These are phyloP conservation scores for Plagiodera versicolora DNA, from an alignment of 2,888 invertebrate genomes.

Conservation along the genomic window DNA sequence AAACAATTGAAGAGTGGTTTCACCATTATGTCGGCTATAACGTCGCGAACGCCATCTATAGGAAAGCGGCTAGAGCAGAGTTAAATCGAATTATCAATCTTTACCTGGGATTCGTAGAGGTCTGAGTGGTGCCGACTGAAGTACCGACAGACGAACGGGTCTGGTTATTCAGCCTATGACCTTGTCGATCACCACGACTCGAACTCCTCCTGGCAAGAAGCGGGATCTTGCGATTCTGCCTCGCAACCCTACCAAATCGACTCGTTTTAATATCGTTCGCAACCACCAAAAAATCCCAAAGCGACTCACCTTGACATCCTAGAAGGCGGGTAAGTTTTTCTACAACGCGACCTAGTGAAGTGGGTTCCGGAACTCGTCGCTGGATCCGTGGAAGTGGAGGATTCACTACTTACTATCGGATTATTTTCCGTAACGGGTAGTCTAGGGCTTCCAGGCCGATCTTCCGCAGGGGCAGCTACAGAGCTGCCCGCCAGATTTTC, in stretches of 20 bases:
- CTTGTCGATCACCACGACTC: slow-evolving; percentile 36
- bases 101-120: not conserved
- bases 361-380: not conserved
- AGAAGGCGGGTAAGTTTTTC: slow-evolving; percentile 50
- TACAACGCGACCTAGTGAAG: slow-evolving; percentile 32
- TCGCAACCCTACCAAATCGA: slow-evolving; percentile 35
- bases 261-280: not conserved
- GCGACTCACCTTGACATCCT: slow-evolving; percentile 38
- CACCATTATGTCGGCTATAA: no score
- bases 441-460: no score
- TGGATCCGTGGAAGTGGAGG: no score
- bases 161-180: slow-evolving; percentile 18
- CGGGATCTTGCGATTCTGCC: slow-evolving; percentile 38
- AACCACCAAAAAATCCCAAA: not conserved
- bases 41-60: no score
- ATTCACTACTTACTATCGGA: no score
- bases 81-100: no score
- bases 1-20: no score
- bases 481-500: not conserved
- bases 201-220: slow-evolving; percentile 41
- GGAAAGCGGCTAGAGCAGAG: no score
- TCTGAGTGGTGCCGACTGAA: slow-evolving; percentile 5
- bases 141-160: slow-evolving; percentile 14
- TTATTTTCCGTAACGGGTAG: no score
- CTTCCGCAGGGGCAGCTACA: not conserved